phyloP scores from a whole-genome alignment of 2,113 vertebrate genomes.

The Syngnathoides biaculeatus region DNA sequence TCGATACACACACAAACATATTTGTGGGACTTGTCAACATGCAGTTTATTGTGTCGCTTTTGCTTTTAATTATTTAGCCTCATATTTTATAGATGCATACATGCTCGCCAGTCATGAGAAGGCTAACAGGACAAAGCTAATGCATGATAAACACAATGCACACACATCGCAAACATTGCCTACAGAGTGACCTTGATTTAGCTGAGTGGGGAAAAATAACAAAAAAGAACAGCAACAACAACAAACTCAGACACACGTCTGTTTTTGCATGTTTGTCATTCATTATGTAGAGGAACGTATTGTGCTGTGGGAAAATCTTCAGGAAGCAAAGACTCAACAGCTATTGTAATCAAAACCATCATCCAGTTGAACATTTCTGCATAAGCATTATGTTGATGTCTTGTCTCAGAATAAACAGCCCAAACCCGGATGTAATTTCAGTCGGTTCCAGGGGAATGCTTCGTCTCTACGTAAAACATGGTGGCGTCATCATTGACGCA shows the following conservation, averaged over 20 bases:
- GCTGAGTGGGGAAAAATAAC: conserved; percentile 25
- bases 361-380: background rate
- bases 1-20: conserved; percentile 32
- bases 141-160: conserved; percentile 46
- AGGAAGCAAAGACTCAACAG: conserved; percentile 5
- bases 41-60: conserved; percentile 57
- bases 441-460: no score
- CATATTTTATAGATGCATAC: conserved; percentile 68
- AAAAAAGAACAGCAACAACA: conserved; percentile 40
- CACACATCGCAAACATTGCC: conserved; percentile 24
- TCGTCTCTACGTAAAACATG: no score
- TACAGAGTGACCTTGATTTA: conserved; percentile 51
- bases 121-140: conserved; percentile 58
- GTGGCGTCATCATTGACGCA: no score
- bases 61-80: conserved; percentile 69
- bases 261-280: conserved; percentile 46
- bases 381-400: background rate
- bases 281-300: conserved; percentile 44
- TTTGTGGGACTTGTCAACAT: conserved; percentile 55
- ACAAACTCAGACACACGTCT: conserved; percentile 35
- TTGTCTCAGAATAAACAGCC: no score
- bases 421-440: no score
- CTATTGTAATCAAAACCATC: conserved; percentile 11
- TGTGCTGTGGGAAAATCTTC: conserved; percentile 27
- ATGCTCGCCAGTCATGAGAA: conserved; percentile 66